These are phyloP conservation scores for Ichneumon xanthorius DNA, from an alignment of 2,888 invertebrate species.

Conservation along the genomic window DNA sequence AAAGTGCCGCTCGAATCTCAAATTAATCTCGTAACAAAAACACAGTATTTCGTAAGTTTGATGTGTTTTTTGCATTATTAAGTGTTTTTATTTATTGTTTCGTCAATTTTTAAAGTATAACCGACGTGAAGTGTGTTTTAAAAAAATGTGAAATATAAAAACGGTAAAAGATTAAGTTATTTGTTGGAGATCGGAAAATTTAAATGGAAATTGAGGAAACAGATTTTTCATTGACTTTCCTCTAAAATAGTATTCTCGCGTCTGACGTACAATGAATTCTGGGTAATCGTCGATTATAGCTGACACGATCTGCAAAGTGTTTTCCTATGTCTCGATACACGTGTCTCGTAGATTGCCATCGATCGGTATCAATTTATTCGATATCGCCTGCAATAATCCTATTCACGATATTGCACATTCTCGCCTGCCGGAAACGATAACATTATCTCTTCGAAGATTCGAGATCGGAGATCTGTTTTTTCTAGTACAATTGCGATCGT, in stretches of 20 bases:
- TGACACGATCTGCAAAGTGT: background rate
- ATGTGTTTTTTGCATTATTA: background rate
- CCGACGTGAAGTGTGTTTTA: background rate
- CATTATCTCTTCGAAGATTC: background rate
- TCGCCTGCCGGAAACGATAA: background rate
- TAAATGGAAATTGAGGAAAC: too few species aligned
- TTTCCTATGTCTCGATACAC: background rate
- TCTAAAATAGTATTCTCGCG: background rate
- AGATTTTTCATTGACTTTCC: background rate
- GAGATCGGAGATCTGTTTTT: background rate
- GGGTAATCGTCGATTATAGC: background rate
- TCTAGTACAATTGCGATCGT: background rate
- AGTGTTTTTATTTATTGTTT: background rate
- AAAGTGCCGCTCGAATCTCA: background rate
- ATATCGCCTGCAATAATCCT: background rate
- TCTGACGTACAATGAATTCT: constrained; percentile 1
- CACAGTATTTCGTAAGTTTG: constrained; percentile 39
- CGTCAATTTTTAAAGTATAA: background rate
- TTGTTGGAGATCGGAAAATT: too few species aligned
- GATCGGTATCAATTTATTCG: background rate
- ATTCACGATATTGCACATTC: background rate
- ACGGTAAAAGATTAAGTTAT: background rate
- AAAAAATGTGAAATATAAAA: background rate
- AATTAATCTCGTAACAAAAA: background rate
- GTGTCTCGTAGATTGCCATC: background rate